A percentile compares a stretch with the other conserved stretches of the same genome.
Evolutionary conservation across 2,797 vertebrate species (phyloP).

Genomic region (Chelon auratus): DNA sequence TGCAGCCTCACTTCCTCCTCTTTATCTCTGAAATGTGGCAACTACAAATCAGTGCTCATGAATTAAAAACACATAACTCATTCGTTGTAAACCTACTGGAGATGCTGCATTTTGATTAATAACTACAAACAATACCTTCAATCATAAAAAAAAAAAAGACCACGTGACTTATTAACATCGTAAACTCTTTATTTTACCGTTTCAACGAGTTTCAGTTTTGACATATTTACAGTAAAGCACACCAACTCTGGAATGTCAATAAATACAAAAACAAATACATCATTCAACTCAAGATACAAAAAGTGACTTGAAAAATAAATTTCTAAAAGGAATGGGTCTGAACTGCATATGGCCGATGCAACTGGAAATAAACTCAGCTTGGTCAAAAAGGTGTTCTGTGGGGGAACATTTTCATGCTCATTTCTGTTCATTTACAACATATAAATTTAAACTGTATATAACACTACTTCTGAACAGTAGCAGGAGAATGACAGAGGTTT

Average conservation of each 20-base stretch:
- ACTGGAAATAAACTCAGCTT: slow-evolving; percentile 18
- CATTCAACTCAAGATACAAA: slow-evolving; percentile 63
- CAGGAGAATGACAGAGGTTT: slow-evolving; percentile 37
- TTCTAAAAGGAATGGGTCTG: slow-evolving; percentile 52
- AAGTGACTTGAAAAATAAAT: slow-evolving; percentile 42
- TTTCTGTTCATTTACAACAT: slow-evolving; percentile 69
- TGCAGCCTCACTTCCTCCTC: too few relatives aligned
- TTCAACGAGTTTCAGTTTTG: slow-evolving; percentile 61
- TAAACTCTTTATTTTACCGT: slow-evolving; percentile 73
- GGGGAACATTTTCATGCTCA: slow-evolving; percentile 39
- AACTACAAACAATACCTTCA: neutral
- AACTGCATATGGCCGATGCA: slow-evolving; percentile 27
- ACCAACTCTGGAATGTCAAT: slow-evolving; percentile 74
- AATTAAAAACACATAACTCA: too few relatives aligned
- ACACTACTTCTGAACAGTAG: slow-evolving; percentile 37
- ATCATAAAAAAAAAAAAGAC: neutral
- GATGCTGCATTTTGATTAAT: too few relatives aligned
- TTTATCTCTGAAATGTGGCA: too few relatives aligned
- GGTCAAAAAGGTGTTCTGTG: slow-evolving; percentile 11
- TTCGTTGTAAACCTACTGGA: too few relatives aligned
- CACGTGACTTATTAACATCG: slow-evolving; percentile 35
- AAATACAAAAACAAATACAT: slow-evolving; percentile 76
- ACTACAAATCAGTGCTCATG: too few relatives aligned
- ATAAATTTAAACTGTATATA: slow-evolving; percentile 56
- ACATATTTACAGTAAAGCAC: slow-evolving; percentile 73